Evolutionary conservation across 2,797 vertebrate species (phyloP), one percentile per base, ranked within the genome.

Genomic region (Dermochelys coriacea): DNA sequence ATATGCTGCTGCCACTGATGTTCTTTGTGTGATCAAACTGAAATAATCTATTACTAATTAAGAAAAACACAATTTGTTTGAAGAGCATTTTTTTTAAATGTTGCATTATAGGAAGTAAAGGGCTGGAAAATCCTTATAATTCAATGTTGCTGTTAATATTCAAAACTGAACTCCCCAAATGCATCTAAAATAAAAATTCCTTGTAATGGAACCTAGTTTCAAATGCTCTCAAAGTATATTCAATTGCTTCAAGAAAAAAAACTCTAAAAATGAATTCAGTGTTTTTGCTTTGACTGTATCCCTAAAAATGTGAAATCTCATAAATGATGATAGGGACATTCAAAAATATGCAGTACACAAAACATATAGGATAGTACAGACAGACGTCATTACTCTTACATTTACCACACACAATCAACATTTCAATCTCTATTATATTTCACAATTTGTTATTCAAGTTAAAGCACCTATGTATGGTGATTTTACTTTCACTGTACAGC

Each of bases 201-300:
- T 92, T 80, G 45, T 85, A 93, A 95, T 57, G 85, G 49, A 86
- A 90, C 91, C 96, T 90, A 82, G 71, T 85, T 94, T 91, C 74
- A 88, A 93, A 87, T 95, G 71, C 77, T 97, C 85, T 89, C 83
- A 77, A 82, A 85, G 87, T 74, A 94, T 94, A 88, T 88, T 93
- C 83, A 97, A 88, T 82, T 93, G 92, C 95, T 94, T 97, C 91
- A 96, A 96, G 93, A 97, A 96, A 93, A 89, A 96, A 3, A 96
- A 92, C 89, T 94, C 78, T 84, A 82, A 92, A 95, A 89, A 89
- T 54, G 81, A 96, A 93, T 80, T 87, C 90, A 96, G 97, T 96
- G 97, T 97, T 97, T 98, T 98, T 98, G 98, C 98, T 99, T 99
- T 99, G 98, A 99, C 99, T 98, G 98, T 98, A 98, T 98, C 98